Evolutionary conservation across 2,888 invertebrate species (phyloP).

Genomic region (Orchesella flavescens): DNA sequence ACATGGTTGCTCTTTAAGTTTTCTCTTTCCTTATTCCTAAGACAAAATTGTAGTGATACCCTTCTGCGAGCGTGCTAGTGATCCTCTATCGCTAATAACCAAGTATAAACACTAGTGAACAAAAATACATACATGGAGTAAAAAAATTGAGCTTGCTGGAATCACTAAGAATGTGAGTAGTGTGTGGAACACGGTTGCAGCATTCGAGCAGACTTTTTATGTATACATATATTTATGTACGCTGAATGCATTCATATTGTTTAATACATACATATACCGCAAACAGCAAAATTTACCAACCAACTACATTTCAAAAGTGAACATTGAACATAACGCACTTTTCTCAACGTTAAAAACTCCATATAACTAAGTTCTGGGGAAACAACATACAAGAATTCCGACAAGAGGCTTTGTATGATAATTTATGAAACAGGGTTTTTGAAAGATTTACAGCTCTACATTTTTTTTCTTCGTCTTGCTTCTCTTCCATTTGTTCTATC

Average conservation of each 20-base stretch:
- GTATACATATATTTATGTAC: neutral
- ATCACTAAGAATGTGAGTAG: too few relatives aligned
- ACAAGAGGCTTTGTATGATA: constrained; percentile 70
- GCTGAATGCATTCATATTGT: constrained; percentile 30
- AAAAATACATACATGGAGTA: too few relatives aligned
- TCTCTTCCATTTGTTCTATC: constrained; percentile 25
- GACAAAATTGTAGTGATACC: constrained; percentile 6
- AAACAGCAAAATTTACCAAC: neutral
- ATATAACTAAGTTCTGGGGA: constrained; percentile 45
- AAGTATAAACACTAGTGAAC: neutral
- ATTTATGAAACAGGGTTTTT: constrained; percentile 71
- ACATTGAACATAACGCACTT: constrained; percentile 44
- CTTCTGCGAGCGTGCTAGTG: constrained; percentile 1
- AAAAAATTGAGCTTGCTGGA: too few relatives aligned
- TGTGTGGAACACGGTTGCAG: neutral
- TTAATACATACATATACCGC: constrained; percentile 27
- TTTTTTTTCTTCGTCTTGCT: constrained; percentile 50
- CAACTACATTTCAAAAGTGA: constrained; percentile 23
- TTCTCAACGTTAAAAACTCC: constrained; percentile 41
- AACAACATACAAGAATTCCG: constrained; percentile 64
- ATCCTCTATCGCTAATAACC: constrained; percentile 17
- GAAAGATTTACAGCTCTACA: constrained; percentile 70
- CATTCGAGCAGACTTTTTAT: neutral
- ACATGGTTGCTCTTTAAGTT: constrained; percentile 1
- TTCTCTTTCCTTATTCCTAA: neutral